Evolutionary conservation across 2,888 invertebrate species (phyloP).

Genomic region (Xanthia icteritia): DNA sequence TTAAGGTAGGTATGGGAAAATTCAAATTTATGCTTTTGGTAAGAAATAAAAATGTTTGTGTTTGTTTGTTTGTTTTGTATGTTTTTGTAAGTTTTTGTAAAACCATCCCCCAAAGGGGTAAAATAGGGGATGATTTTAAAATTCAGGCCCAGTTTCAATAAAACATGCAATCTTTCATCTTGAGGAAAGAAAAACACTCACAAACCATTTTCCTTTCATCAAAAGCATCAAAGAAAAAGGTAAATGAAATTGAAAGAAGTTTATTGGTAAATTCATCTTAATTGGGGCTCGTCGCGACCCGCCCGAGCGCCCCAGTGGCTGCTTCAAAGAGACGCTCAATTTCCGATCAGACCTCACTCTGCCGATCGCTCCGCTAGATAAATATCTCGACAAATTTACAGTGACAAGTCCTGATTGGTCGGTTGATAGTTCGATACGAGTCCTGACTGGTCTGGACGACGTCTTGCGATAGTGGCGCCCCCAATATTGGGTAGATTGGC

Average conservation of each 20-base stretch:
- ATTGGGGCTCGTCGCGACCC: conserved; percentile 27
- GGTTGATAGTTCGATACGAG: conserved; percentile 30
- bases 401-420: conserved; percentile 49
- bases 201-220: conserved; percentile 19
- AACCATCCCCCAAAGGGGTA: too few species aligned
- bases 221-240: conserved; percentile 25
- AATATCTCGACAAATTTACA: conserved; percentile 65
- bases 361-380: conserved; percentile 56
- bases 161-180: conserved; percentile 19
- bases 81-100: too few species aligned
- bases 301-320: neutral
- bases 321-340: conserved; percentile 59
- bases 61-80: too few species aligned
- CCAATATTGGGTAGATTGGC: conserved; percentile 30
- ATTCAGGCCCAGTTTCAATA: neutral
- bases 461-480: conserved; percentile 14
- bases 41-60: too few species aligned
- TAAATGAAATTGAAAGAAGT: conserved; percentile 42
- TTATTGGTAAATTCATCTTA: conserved; percentile 53
- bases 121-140: too few species aligned
- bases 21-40: too few species aligned
- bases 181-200: neutral
- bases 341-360: conserved; percentile 46
- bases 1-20: too few species aligned
- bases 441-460: conserved; percentile 40